These are phyloP conservation scores for Channallabes apus DNA, from an alignment of 2,797 vertebrate genomes.

Conservation along the genomic window DNA sequence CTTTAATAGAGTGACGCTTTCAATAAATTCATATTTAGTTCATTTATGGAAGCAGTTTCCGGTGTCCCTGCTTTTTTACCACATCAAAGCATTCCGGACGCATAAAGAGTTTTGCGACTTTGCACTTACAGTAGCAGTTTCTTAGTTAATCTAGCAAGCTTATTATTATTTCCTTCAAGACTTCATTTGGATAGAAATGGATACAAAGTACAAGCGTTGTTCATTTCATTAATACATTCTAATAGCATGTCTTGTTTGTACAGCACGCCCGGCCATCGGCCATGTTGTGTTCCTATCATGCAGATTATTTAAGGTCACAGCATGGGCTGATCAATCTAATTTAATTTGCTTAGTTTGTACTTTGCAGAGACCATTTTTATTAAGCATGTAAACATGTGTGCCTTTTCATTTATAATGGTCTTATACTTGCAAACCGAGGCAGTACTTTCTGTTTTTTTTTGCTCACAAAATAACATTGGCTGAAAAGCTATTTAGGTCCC, in stretches of 20 bases:
- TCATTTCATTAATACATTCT: background rate
- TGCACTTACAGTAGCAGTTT: no score
- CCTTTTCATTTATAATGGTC: slow-evolving; percentile 44
- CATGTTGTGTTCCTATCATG: background rate
- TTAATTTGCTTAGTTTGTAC: slow-evolving; percentile 43
- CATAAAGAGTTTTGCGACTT: background rate
- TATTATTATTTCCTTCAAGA: no score
- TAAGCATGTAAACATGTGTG: slow-evolving; percentile 38
- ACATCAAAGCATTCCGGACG: background rate
- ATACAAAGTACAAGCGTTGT: background rate
- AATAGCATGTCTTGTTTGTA: background rate
- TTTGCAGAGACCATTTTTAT: slow-evolving; percentile 48
- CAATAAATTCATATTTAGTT: background rate
- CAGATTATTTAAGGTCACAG: background rate
- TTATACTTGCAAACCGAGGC: slow-evolving; percentile 31
- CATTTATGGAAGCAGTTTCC: background rate
- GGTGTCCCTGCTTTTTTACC: background rate
- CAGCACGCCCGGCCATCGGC: background rate
- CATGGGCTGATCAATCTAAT: slow-evolving; percentile 36
- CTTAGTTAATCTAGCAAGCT: no score
- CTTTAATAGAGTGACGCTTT: background rate
- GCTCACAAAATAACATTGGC: slow-evolving; percentile 38
- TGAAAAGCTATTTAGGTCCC: slow-evolving; percentile 30
- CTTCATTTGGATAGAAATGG: no score
- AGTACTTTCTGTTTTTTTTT: slow-evolving; percentile 16